These are phyloP conservation scores for Gallinago stenura DNA, from an alignment of 2,797 vertebrate species.

Conservation along the genomic window DNA sequence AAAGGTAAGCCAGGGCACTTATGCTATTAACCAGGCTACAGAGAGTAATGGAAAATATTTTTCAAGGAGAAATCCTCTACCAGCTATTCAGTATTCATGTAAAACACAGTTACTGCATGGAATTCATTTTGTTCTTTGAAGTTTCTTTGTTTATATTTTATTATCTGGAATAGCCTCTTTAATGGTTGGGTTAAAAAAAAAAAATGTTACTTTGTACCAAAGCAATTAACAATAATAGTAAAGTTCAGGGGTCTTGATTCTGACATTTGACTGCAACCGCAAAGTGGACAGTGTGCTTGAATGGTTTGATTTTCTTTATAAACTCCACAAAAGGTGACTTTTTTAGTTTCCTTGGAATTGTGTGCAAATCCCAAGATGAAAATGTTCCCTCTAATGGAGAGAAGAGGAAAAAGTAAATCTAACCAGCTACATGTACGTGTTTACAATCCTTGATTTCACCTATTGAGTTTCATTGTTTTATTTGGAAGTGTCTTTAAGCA, in stretches of 20 bases:
- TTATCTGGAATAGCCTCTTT: slow-evolving; percentile 25
- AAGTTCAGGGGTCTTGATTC: background rate
- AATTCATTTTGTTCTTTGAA: slow-evolving; percentile 44
- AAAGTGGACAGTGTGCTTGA: background rate
- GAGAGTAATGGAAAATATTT: slow-evolving; percentile 9
- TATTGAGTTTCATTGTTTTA: background rate
- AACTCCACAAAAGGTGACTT: background rate
- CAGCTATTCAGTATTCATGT: background rate
- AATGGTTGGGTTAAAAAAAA: background rate
- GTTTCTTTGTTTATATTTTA: slow-evolving; percentile 32
- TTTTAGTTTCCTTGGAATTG: background rate
- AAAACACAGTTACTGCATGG: background rate
- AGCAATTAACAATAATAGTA: background rate
- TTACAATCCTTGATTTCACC: background rate
- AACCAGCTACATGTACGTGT: background rate
- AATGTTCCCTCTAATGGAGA: slow-evolving; percentile 28
- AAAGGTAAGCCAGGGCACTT: slow-evolving; percentile 14
- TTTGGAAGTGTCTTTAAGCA: slow-evolving; percentile 10
- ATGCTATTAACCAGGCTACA: background rate
- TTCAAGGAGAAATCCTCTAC: background rate
- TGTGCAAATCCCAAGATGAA: background rate
- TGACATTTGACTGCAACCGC: background rate
- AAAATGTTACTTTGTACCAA: background rate
- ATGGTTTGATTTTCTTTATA: background rate
- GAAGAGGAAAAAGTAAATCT: background rate